Evolutionary conservation across 2,797 vertebrate species (phyloP), one percentile per base, ranked within the genome.

Genomic region (Anableps anableps): DNA sequence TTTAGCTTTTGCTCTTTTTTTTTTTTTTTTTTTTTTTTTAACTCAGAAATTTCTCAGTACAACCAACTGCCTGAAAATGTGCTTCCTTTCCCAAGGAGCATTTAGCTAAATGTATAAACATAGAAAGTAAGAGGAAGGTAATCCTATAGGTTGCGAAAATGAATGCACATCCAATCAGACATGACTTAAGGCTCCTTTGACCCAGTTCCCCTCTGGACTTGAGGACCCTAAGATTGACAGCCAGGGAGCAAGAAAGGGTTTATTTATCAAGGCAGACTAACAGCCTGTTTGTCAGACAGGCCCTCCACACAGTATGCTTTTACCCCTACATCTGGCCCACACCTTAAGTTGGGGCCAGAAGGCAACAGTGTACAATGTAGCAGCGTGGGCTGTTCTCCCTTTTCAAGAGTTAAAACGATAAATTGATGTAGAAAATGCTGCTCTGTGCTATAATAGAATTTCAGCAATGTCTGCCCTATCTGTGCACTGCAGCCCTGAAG

Each of bases 401-500:
- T 94, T 96, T 93, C 82, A 85, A 78, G 87, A 94, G 89, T 94
- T 95, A 94, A 95, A 93, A 92, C 92, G 90, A 93, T 93, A 93
- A 94, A 94, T 94, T 91, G 92, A 93, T 92, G 93, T 94, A 91
- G 88, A 92, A 93, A 95, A 93, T 88, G 84, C 89, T 90, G 91
- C 88, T 91, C 87, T 91, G 72, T 86, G 90, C 93, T 92, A 93
- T 95, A 96, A 96, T 95, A 93, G 91, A 94, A 95, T 95, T 90
- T 94, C 86, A 88, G 88, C 80, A 81, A 93, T 91, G 90, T 86
- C 90, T 90, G 86, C 94, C 91, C 92, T 96, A 96, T 96, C 95
- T 95, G 91, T 90, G 87, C 88, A 88, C 85, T 93, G 93, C 95
- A 96, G 95, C 93, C 96, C 94, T 94, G 90, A 91, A 95, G 94